A percentile compares a stretch with the other conserved stretches of the same genome.
These are phyloP conservation scores for Hypercompe scribonia DNA, from an alignment of 2,888 invertebrate species.

Conservation along the genomic window DNA sequence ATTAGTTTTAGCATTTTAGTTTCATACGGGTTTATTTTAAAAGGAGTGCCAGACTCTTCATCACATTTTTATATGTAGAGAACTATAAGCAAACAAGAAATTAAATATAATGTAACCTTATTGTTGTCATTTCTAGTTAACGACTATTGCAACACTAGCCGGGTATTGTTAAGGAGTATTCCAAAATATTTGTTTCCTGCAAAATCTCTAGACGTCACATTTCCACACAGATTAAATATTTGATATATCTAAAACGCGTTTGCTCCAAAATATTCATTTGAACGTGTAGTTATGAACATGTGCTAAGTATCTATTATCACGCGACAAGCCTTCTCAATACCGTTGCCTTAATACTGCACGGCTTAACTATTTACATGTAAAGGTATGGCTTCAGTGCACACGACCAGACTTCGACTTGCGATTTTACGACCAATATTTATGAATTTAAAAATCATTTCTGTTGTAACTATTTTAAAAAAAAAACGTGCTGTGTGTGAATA, in stretches of 20 bases:
- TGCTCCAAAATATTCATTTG: slow-evolving; percentile 49
- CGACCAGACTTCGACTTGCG: slow-evolving; percentile 22
- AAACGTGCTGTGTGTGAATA: neutral
- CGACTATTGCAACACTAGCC: slow-evolving; percentile 21
- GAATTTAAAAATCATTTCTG: no score
- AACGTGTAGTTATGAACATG: slow-evolving; percentile 38
- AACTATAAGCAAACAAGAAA: no score
- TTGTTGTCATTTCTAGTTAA: neutral
- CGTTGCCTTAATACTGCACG: slow-evolving; percentile 49
- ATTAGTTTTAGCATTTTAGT: neutral
- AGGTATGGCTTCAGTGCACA: slow-evolving; percentile 22
- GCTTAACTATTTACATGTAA: slow-evolving; percentile 36
- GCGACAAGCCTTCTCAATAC: slow-evolving; percentile 46
- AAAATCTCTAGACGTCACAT: slow-evolving; percentile 42
- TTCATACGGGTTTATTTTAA: no score
- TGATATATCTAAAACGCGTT: slow-evolving; percentile 41
- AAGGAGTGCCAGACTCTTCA: no score
- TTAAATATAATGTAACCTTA: neutral
- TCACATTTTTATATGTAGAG: no score
- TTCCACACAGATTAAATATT: slow-evolving; percentile 31
- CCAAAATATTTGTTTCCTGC: slow-evolving; percentile 38
- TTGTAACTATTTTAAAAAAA: no score
- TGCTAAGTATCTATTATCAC: slow-evolving; percentile 49
- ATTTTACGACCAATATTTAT: neutral
- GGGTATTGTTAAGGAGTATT: slow-evolving; percentile 34